These are phyloP conservation scores for Phycodurus eques DNA, from an alignment of 2,113 vertebrate genomes.

Conservation along the genomic window DNA sequence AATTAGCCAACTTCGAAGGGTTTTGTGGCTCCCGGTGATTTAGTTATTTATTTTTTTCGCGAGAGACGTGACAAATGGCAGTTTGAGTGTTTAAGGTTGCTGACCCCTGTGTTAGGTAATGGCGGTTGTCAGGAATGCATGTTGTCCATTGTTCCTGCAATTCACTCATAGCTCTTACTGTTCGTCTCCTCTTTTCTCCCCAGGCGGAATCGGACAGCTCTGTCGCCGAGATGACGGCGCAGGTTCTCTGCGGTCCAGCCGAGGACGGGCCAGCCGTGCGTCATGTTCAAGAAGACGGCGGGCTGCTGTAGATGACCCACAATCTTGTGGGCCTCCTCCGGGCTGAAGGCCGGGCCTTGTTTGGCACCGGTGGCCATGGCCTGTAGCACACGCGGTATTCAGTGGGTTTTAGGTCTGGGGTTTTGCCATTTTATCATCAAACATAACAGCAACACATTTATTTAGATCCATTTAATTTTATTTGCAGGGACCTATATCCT, in stretches of 20 bases:
- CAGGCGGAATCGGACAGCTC: constrained; percentile 80
- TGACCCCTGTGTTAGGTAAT: too few species aligned
- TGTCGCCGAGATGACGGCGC: constrained; percentile 71
- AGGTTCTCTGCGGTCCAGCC: constrained; percentile 81
- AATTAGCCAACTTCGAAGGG: too few species aligned
- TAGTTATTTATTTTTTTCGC: too few species aligned
- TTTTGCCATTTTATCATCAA: background rate
- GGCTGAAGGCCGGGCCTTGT: constrained; percentile 80
- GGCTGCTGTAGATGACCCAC: constrained; percentile 81
- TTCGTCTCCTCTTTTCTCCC: constrained; percentile 70
- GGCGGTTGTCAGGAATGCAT: background rate
- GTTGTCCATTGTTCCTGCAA: background rate
- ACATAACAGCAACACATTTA: background rate
- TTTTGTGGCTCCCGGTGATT: too few species aligned
- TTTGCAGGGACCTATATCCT: background rate
- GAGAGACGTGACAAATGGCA: too few species aligned
- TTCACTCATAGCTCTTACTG: constrained; percentile 65
- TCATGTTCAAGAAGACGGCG: constrained; percentile 86
- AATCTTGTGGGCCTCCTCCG: constrained; percentile 78
- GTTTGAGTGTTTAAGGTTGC: too few species aligned
- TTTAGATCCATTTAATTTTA: too few species aligned
- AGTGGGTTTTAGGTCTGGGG: background rate
- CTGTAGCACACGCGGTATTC: background rate
- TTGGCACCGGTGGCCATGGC: constrained; percentile 51
- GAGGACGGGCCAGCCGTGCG: constrained; percentile 80